Evolutionary conservation across 2,888 invertebrate genomes (phyloP).

Genomic region (Meghimatium bilineatum): DNA sequence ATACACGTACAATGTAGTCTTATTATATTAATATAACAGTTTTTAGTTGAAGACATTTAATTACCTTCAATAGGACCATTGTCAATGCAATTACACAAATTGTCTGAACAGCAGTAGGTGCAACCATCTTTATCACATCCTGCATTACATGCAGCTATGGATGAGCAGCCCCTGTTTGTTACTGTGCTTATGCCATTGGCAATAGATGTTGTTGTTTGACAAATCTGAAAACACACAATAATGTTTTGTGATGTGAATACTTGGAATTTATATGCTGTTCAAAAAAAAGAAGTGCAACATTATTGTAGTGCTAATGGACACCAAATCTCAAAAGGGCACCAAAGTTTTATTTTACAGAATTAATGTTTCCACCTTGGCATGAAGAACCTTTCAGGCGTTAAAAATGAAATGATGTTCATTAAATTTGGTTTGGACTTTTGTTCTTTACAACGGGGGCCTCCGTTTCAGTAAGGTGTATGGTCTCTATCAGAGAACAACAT

Average conservation of each 20-base stretch:
- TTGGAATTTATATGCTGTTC: neutral
- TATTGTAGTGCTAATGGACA: too few relatives aligned
- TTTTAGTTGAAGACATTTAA: neutral
- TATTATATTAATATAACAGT: neutral
- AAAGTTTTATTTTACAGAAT: too few relatives aligned
- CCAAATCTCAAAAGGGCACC: too few relatives aligned
- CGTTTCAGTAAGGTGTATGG: too few relatives aligned
- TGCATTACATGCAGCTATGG: slow-evolving; percentile 35
- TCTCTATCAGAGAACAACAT: too few relatives aligned
- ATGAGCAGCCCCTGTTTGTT: slow-evolving; percentile 36
- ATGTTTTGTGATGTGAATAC: neutral
- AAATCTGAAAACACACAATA: slow-evolving; percentile 14
- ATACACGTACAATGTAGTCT: too few relatives aligned
- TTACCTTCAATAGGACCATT: slow-evolving; percentile 39
- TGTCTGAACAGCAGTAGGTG: slow-evolving; percentile 49
- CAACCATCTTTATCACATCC: slow-evolving; percentile 46
- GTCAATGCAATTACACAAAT: slow-evolving; percentile 29
- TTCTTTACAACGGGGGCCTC: too few relatives aligned
- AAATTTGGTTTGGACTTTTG: too few relatives aligned
- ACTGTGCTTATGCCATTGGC: neutral
- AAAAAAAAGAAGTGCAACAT: too few relatives aligned
- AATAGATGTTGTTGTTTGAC: slow-evolving; percentile 17
- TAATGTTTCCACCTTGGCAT: too few relatives aligned
- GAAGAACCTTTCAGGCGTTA: too few relatives aligned
- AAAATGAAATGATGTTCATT: too few relatives aligned